Percentiles rank a stretch among this genome's conserved stretches.
Conservation (phyloP, 1,140 invertebrate species). For the Pseudachorutes palmiensis region DNA sequence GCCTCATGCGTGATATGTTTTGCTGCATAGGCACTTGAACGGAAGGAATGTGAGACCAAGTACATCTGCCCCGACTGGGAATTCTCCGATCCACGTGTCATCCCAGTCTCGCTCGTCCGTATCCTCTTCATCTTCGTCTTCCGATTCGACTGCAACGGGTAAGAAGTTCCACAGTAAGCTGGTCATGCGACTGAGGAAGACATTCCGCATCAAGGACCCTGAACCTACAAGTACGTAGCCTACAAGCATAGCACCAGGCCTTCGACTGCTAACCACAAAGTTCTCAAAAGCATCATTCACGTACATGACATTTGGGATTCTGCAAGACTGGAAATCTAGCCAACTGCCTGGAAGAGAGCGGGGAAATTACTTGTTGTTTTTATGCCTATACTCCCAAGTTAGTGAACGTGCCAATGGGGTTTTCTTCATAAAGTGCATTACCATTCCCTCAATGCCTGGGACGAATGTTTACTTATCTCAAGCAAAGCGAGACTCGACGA, state of each 20-base stretch:
- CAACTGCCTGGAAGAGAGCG: too few species aligned
- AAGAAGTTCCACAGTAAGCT: constrained; percentile 21
- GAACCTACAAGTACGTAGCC: constrained; percentile 7
- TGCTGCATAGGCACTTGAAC: background rate
- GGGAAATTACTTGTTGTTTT: too few species aligned
- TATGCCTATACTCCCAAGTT: too few species aligned
- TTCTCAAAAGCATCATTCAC: too few species aligned
- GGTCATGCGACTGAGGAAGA: constrained; percentile 10
- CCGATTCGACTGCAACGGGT: background rate
- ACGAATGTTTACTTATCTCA: too few species aligned
- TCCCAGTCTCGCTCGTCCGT: constrained; percentile 10
- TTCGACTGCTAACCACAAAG: too few species aligned
- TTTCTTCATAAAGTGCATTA: too few species aligned
- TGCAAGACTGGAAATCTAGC: too few species aligned
- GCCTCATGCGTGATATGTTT: background rate
- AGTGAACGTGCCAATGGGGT: too few species aligned
- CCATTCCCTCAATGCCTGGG: too few species aligned
- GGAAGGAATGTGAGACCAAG: background rate
- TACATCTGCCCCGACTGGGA: background rate
- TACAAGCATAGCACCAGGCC: background rate
- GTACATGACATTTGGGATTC: too few species aligned
- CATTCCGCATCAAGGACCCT: constrained; percentile 21
- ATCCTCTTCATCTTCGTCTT: constrained; percentile 17
- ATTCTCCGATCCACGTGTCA: background rate
- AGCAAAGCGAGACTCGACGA: too few species aligned